These are phyloP conservation scores for Pseudochirops cupreus DNA, from an alignment of 2,797 vertebrate species.

Conservation along the genomic window DNA sequence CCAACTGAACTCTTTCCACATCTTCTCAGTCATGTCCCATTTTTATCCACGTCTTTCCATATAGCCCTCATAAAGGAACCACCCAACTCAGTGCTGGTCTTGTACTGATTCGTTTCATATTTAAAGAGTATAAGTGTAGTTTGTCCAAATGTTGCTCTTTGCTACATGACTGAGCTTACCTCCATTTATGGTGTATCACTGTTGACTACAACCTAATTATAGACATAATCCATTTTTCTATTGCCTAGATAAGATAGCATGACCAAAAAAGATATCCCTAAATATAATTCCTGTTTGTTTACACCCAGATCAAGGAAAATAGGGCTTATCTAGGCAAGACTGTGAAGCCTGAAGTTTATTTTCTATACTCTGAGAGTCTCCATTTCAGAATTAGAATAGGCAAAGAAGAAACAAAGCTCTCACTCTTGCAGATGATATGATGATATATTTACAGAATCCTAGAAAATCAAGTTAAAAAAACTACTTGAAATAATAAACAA, in stretches of 20 bases:
- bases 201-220: background rate
- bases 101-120: background rate
- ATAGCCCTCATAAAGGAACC: background rate
- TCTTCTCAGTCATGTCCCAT: background rate
- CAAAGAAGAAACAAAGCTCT: too few species aligned
- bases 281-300: background rate
- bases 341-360: conserved; percentile 5
- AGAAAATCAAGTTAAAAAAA: too few species aligned
- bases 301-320: background rate
- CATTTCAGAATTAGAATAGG: background rate
- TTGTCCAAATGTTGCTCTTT: background rate
- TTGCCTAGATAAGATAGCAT: background rate
- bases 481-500: too few species aligned
- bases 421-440: too few species aligned
- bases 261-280: background rate
- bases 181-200: background rate
- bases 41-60: background rate
- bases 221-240: background rate
- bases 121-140: background rate
- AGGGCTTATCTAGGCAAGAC: conserved; percentile 21
- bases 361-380: background rate
- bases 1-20: background rate
- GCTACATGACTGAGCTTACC: background rate
- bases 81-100: background rate
- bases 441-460: too few species aligned